Percentiles rank a stretch among this genome's conserved stretches.
Conservation (phyloP, 2,888 invertebrate species). For the Amaurobius ferox region DNA sequence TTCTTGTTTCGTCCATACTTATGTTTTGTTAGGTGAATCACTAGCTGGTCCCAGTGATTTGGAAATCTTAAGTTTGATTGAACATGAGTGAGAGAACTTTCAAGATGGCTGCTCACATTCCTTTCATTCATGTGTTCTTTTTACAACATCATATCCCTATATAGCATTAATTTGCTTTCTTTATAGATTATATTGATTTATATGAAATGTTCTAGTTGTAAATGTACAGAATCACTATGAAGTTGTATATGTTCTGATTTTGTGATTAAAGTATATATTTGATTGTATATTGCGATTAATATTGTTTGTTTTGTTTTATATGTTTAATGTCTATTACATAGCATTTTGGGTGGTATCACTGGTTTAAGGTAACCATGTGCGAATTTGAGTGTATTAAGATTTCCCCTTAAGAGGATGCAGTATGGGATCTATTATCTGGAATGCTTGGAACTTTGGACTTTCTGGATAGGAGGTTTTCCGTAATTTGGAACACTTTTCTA, state of each 20-base stretch:
- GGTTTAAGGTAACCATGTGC: no score
- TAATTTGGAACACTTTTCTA: no score
- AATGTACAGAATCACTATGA: slow-evolving; percentile 3
- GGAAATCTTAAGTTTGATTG: background rate
- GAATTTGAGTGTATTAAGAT: no score
- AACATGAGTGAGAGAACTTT: slow-evolving; percentile 17
- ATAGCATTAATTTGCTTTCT: background rate
- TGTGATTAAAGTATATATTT: slow-evolving; percentile 25
- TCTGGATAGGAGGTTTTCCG: no score
- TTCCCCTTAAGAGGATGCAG: no score
- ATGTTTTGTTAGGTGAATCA: slow-evolving; percentile 34
- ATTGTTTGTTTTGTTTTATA: no score
- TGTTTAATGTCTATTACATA: no score
- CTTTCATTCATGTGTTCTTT: background rate
- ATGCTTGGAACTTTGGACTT: no score
- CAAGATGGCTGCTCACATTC: slow-evolving; percentile 38
- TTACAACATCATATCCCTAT: background rate
- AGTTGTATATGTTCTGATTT: slow-evolving; percentile 22
- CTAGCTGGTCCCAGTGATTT: slow-evolving; percentile 68
- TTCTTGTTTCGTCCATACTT: background rate
- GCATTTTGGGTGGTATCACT: no score
- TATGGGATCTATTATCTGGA: no score
- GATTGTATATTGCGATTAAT: background rate
- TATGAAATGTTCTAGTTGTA: background rate
- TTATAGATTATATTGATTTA: background rate